Conservation (phyloP, 2,888 invertebrate species). For the Papilio protenor region DNA sequence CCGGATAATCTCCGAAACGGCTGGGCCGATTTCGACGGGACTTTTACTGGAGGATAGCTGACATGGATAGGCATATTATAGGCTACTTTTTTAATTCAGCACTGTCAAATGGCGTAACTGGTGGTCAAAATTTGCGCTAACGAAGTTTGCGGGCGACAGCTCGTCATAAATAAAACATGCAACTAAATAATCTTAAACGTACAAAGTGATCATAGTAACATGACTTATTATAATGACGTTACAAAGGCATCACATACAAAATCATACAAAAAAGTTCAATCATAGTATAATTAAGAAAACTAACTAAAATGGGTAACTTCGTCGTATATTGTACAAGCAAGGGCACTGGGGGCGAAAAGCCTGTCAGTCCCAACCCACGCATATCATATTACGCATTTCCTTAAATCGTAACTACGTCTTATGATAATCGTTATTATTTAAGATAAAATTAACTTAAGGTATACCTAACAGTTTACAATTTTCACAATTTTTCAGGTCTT, state of each 20-base stretch:
- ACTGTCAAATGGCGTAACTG: no score
- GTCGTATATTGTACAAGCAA: not conserved
- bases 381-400: not conserved
- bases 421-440: no score
- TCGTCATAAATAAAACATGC: not conserved
- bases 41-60: no score
- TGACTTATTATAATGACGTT: not conserved
- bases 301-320: not conserved
- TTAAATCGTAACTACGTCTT: not conserved
- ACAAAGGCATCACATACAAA: not conserved
- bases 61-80: no score
- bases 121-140: no score
- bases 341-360: not conserved
- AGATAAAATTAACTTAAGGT: no score
- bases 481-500: constrained; percentile 70
- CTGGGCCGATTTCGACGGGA: no score
- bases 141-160: no score
- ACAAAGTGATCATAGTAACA: not conserved
- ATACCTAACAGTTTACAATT: not conserved
- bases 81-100: no score
- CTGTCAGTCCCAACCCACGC: not conserved
- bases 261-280: not conserved
- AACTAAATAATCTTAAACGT: not conserved
- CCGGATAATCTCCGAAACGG: no score
- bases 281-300: not conserved